phyloP scores from a whole-genome alignment of 2,888 invertebrate genomes.

The Lordiphosa fenestrarum region DNA sequence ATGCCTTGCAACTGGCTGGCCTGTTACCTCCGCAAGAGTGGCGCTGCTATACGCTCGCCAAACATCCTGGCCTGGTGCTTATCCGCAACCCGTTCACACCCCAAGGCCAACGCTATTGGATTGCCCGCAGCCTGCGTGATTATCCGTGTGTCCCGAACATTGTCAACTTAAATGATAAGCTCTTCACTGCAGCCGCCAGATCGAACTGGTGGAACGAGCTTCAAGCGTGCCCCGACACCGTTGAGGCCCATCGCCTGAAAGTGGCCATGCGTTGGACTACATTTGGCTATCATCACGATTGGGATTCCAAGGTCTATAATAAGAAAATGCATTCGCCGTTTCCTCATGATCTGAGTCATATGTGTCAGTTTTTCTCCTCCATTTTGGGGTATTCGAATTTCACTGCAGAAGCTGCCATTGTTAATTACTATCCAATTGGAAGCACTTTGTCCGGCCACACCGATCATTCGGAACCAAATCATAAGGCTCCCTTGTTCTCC shows the following conservation, averaged over 20 bases:
- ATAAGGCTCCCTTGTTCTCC: constrained; percentile 94
- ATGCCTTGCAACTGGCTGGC: constrained; percentile 45
- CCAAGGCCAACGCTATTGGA: constrained; percentile 91
- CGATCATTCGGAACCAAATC: constrained; percentile 94
- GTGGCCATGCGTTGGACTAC: constrained; percentile 93
- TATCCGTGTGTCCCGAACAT: constrained; percentile 87
- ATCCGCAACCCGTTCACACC: constrained; percentile 91
- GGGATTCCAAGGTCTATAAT: constrained; percentile 95
- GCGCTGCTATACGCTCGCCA: constrained; percentile 84
- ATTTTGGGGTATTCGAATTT: constrained; percentile 83
- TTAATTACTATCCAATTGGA: constrained; percentile 97
- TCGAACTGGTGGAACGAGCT: constrained; percentile 85
- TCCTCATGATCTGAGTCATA: constrained; percentile 86
- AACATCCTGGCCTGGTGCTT: constrained; percentile 88
- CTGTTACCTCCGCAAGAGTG: constrained; percentile 81
- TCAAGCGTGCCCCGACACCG: constrained; percentile 59
- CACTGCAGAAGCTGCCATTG: constrained; percentile 94
- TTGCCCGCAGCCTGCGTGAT: constrained; percentile 87
- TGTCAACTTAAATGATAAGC: constrained; percentile 71
- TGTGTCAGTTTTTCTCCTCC: constrained; percentile 85
- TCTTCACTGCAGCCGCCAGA: constrained; percentile 56
- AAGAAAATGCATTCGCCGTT: constrained; percentile 86
- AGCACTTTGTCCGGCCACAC: constrained; percentile 96
- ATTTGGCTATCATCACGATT: constrained; percentile 98
- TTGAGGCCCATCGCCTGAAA: constrained; percentile 69